Percentiles rank a stretch among this genome's conserved stretches.
phyloP scores from a whole-genome alignment of 2,888 invertebrate species.

The Cosmia trapezina region DNA sequence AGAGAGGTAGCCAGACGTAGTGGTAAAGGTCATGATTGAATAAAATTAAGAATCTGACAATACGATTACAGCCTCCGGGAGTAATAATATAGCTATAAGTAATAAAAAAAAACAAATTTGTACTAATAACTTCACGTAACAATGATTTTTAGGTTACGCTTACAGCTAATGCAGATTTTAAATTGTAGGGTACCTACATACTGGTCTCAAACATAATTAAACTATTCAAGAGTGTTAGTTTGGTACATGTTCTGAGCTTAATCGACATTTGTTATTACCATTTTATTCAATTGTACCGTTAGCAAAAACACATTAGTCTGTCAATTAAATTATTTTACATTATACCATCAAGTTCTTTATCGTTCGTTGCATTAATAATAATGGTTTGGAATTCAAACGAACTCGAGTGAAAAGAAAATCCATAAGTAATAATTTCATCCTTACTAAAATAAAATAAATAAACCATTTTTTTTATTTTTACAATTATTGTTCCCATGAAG shows the following conservation, averaged over 20 bases:
- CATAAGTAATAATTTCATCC: not conserved
- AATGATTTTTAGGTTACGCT: no score
- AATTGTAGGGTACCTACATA: not conserved
- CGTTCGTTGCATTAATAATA: not conserved
- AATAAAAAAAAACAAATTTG: no score
- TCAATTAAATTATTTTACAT: not conserved
- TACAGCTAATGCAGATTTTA: not conserved
- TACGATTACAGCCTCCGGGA: not conserved
- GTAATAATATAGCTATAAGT: no score
- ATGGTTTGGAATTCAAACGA: not conserved
- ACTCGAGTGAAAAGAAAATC: not conserved
- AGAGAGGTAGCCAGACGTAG: not conserved
- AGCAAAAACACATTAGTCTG: constrained; percentile 4
- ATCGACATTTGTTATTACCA: no score
- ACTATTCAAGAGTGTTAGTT: no score
- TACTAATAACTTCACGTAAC: no score
- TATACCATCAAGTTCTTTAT: not conserved
- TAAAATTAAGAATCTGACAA: constrained; percentile 11
- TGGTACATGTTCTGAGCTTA: no score
- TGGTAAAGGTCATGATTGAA: not conserved
- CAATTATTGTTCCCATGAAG: no score
- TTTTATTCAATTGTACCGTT: constrained; percentile 6
- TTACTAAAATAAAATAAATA: no score
- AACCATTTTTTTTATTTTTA: no score
- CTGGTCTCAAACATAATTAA: no score